Evolutionary conservation across 2,797 vertebrate genomes (phyloP), one percentile per base, ranked within the genome.

Genomic region (Poeciliopsis gracilis): DNA sequence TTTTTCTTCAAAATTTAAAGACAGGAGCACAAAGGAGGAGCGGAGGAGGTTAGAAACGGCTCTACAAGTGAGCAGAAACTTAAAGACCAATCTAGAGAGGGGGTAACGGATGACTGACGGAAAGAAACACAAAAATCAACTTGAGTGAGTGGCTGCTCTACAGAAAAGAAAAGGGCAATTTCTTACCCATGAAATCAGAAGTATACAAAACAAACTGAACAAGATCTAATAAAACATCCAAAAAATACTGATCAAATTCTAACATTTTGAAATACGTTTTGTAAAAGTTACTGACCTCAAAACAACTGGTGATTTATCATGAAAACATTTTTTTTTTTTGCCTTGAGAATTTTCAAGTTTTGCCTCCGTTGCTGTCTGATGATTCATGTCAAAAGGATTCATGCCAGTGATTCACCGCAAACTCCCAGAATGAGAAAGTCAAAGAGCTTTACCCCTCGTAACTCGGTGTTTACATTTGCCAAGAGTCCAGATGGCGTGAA

Each of bases 21-120:
- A 91, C 76, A 81, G 72, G 82, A 90, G 87, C 84, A 92, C 86
- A 90, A 91, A 89, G 81, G 84, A 84, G 78, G 85, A 91, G 90
- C 79, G 66, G 80, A 81, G 88, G 86, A 77, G 85, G 83, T 86
- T 55, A 69, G 85, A 91, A 76, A 85, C 86, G 82, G 88, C 78
- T 87, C 82, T 76, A 86, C 86, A 89, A 83, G 91, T 79, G 83
- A 79, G 82, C 78, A 89, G 78, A 85, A 81, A 89, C 63, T 87
- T 81, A 86, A 89, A 88, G 88, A 89, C 69, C 59, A 57, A 78
- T 72, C 69, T 77, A 10, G 61, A 41, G 83, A 67, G 20, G 77
- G 79, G 77, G 76, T n/a, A n/a, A 55, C 80, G 53, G 80, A 72
- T 51, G 80, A 86, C 74, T 84, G 88, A 90, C 78, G 72, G 86